These are phyloP conservation scores for Bucorvus abyssinicus DNA, from an alignment of 2,797 vertebrate species.

Conservation along the genomic window DNA sequence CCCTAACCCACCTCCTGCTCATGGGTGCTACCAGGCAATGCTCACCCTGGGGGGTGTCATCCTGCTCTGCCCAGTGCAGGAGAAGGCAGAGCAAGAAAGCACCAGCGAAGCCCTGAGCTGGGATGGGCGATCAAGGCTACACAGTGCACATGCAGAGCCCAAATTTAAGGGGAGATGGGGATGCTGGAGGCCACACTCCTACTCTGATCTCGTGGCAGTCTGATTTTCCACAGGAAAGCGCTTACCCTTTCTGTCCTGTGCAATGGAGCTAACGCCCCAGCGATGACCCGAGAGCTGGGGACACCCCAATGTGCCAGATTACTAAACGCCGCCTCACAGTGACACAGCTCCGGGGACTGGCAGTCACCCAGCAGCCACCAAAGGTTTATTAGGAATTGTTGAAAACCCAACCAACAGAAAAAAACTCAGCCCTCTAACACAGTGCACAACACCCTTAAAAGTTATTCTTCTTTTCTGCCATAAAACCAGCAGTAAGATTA, in stretches of 20 bases:
- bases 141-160: background rate
- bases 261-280: background rate
- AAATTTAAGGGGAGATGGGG: background rate
- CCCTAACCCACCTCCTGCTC: background rate
- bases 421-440: rapidly evolving
- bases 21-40: background rate
- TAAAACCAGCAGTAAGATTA: background rate
- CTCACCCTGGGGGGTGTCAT: background rate
- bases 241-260: background rate
- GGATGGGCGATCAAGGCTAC: rapidly evolving
- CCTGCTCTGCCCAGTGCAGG: background rate
- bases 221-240: background rate
- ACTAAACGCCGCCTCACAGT: rapidly evolving
- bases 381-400: background rate
- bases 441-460: background rate
- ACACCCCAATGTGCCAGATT: background rate
- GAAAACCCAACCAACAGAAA: background rate
- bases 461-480: background rate
- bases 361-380: background rate
- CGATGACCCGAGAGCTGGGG: background rate
- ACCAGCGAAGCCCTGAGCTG: background rate
- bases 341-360: background rate
- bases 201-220: background rate
- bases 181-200: background rate
- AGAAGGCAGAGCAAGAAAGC: background rate